Conservation (phyloP, 37 sponge, comb jelly and placozoan genomes). For the Haliclona indistincta region DNA sequence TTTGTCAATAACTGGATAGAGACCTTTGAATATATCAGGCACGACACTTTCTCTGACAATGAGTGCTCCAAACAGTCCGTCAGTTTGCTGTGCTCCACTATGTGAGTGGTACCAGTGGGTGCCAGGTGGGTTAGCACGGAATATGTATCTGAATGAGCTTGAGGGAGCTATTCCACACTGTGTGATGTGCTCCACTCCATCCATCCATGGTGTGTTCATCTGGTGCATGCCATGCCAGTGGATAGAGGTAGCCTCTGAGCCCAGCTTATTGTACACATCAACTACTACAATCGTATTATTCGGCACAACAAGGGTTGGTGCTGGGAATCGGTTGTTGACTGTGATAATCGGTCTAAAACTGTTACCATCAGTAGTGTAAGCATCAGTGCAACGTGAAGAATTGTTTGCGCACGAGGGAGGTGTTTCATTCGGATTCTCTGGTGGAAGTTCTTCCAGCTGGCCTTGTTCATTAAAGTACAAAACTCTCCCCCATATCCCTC, state of each 20-base stretch:
- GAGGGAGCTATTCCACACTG: constrained; percentile 65
- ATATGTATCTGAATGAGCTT: constrained; percentile 54
- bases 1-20: background rate
- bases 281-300: constrained; percentile 37
- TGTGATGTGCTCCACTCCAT: constrained; percentile 72
- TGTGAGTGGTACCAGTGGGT: constrained; percentile 91
- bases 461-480: too few relatives aligned
- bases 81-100: constrained; percentile 72
- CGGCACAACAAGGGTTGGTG: constrained; percentile 59
- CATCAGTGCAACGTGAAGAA: constrained; percentile 49
- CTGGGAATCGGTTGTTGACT: constrained; percentile 58
- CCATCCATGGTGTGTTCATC: constrained; percentile 71
- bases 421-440: too few relatives aligned
- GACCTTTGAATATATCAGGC: background rate
- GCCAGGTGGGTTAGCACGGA: constrained; percentile 58
- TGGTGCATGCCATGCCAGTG: constrained; percentile 91
- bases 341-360: constrained; percentile 50
- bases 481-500: too few relatives aligned
- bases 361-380: constrained; percentile 44
- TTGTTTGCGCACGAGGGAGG: too few relatives aligned
- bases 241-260: constrained; percentile 62
- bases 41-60: constrained; percentile 47
- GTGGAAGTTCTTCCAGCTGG: too few relatives aligned
- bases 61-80: constrained; percentile 78
- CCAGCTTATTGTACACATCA: constrained; percentile 56